A percentile compares a stretch with the other conserved stretches of the same genome.
These are phyloP conservation scores for Heliconius hewitsoni DNA, from an alignment of 1,140 invertebrate genomes.

Conservation along the genomic window DNA sequence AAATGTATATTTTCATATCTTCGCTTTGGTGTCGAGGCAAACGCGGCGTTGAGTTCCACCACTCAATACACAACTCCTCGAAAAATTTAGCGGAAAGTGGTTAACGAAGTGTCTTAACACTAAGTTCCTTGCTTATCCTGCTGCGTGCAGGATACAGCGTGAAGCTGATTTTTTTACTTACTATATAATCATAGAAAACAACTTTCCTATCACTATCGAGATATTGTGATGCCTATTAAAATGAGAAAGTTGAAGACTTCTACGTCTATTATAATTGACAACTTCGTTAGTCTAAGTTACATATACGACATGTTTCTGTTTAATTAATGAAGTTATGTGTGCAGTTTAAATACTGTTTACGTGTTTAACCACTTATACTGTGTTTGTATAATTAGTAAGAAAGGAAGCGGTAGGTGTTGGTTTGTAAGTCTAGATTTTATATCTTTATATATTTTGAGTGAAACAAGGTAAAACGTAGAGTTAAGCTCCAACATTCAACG, in stretches of 20 bases:
- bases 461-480: too few relatives aligned
- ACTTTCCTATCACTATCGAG: neutral
- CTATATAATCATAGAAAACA: neutral
- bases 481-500: too few relatives aligned
- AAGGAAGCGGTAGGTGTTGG: neutral
- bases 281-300: slow-evolving; percentile 7
- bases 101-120: too few relatives aligned
- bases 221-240: neutral
- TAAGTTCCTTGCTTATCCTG: too few relatives aligned
- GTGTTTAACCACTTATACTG: neutral
- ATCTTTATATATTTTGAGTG: neutral
- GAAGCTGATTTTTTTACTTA: neutral
- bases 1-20: too few relatives aligned
- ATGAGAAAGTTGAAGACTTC: neutral
- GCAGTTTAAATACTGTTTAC: neutral
- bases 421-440: neutral
- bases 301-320: neutral
- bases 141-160: too few relatives aligned
- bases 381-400: neutral
- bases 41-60: too few relatives aligned
- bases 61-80: too few relatives aligned
- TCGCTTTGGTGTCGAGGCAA: too few relatives aligned
- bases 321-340: neutral
- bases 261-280: slow-evolving; percentile 3
- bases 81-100: too few relatives aligned